Evolutionary conservation across 2,888 invertebrate genomes (phyloP), one percentile per base, ranked within the genome.

Genomic region (Epinotia ramella): DNA sequence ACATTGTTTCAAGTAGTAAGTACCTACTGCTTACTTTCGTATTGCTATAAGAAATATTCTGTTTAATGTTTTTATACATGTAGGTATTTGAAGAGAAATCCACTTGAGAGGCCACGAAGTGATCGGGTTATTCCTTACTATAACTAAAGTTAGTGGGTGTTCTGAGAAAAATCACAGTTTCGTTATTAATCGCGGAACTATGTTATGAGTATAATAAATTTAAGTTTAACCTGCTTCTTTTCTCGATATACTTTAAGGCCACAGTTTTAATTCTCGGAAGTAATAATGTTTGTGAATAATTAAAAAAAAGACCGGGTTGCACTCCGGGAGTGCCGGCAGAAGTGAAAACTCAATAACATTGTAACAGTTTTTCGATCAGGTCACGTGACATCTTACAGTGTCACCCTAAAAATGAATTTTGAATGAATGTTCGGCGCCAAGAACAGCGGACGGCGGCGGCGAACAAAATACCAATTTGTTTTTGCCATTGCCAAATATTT

Each of bases 1-100:
- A 71, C 75, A 66, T 71, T 53, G 62, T 70, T 70, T 60, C 49
- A 63, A 57, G 69, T 46, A 69, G 44, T 46, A 53, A 33, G 28
- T 69, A 60, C 69, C 46, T 69, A 44, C n/a, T 24, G 40, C 24
- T 40, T 46, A 66, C 59, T 60, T 69, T 69, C 44, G 11, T 60
- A 40, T 60, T 46, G 59, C 2, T 46, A n/a, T 60, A 46, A 56
- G 18, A 59, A 59, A 59, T 46, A 16, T 59, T 20, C 4, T 68
- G 44, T 60, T 53, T 9, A 33, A 62, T 62, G 5, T 24, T 24
- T n/a, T 62, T 33, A 33, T 62, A 33, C 60, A n/a, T 28, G 6
- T 33, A 7, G 33, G 33, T 65, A 24, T 49, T 28, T 53, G 53
- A 46, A 62, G 33, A 33, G 44, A 64, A 64, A 46, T 44, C 53